Evolutionary conservation across 2,113 vertebrate species (phyloP).

Genomic region (Charadrius vociferus): DNA sequence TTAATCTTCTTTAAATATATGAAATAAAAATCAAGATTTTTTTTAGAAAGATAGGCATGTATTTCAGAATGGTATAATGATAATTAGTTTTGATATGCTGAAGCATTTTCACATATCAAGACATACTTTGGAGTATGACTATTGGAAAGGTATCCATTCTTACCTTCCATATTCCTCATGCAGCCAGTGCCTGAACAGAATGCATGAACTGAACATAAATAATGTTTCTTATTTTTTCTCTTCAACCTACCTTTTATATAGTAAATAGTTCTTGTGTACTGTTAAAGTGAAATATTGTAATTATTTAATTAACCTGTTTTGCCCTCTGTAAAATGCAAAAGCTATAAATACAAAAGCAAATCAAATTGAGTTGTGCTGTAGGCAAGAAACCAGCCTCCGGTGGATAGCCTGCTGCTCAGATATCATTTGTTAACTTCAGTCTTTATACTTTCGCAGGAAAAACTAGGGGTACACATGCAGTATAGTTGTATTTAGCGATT

Average conservation of each 20-base stretch:
- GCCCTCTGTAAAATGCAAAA: slow-evolving; percentile 43
- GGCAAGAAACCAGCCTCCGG: slow-evolving; percentile 37
- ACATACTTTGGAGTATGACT: background rate
- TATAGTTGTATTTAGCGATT: background rate
- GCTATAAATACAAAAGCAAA: slow-evolving; percentile 43
- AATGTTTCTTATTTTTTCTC: background rate
- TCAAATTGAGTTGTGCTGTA: slow-evolving; percentile 38
- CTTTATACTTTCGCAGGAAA: background rate
- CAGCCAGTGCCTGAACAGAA: background rate
- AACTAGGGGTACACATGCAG: rapidly evolving
- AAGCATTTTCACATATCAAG: background rate
- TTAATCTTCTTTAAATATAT: background rate
- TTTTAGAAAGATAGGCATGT: background rate
- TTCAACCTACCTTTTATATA: background rate
- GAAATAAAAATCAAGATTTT: background rate
- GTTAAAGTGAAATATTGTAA: slow-evolving; percentile 47
- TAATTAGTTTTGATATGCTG: background rate
- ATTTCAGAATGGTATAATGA: background rate
- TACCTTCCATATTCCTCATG: background rate
- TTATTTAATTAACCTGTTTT: slow-evolving; percentile 58
- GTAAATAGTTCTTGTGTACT: slow-evolving; percentile 20
- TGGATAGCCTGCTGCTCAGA: slow-evolving; percentile 6
- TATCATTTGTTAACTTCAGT: slow-evolving; percentile 18
- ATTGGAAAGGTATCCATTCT: background rate
- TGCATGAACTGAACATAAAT: background rate